Percentiles rank a stretch among this genome's conserved stretches.
Evolutionary conservation across 2,797 vertebrate genomes (phyloP).

Genomic region (Gymnodraco acuticeps): DNA sequence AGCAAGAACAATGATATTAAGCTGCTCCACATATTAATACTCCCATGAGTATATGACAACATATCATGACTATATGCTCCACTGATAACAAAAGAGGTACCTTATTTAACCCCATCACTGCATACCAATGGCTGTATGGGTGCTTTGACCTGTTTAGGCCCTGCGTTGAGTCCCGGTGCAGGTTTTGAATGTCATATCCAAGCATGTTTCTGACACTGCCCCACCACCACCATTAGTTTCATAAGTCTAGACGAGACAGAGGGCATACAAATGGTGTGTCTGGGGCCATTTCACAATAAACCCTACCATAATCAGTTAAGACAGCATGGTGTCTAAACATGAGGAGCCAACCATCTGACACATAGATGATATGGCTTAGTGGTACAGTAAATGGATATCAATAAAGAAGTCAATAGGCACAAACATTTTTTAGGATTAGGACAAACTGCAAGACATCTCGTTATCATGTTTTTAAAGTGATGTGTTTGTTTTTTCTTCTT

Average conservation of each 20-base stretch:
- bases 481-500: constrained; percentile 61
- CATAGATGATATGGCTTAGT: constrained; percentile 26
- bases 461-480: constrained; percentile 24
- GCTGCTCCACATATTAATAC: constrained; percentile 29
- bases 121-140: constrained; percentile 22
- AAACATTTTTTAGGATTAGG: constrained; percentile 17
- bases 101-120: constrained; percentile 39
- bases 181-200: constrained; percentile 44
- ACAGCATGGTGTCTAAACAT: constrained; percentile 39
- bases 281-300: background rate
- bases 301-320: constrained; percentile 62
- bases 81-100: constrained; percentile 50
- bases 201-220: constrained; percentile 10
- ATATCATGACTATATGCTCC: constrained; percentile 27
- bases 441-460: background rate
- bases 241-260: constrained; percentile 57
- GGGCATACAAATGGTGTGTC: constrained; percentile 66
- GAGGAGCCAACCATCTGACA: constrained; percentile 24
- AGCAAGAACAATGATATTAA: background rate
- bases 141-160: constrained; percentile 54
- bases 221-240: constrained; percentile 28
- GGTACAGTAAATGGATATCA: constrained; percentile 20
- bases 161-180: constrained; percentile 40
- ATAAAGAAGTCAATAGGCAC: constrained; percentile 29
- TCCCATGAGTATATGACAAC: constrained; percentile 10